phyloP scores from a whole-genome alignment of 2,797 vertebrate genomes.

The Nyctibius grandis region DNA sequence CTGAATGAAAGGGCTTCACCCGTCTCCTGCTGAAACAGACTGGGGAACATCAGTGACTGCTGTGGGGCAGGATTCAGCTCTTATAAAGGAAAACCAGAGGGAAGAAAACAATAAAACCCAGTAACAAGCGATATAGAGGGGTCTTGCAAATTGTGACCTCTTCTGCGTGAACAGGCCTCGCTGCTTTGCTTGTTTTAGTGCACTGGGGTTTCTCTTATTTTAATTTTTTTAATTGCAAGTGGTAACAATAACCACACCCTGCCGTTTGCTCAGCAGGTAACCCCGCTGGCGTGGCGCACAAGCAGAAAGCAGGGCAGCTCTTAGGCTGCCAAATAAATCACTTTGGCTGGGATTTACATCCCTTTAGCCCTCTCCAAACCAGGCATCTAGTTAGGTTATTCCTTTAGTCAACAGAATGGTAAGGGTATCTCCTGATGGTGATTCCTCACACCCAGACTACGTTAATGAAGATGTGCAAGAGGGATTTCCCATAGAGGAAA shows the following conservation, averaged over 20 bases:
- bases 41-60: neutral
- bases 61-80: neutral
- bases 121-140: neutral
- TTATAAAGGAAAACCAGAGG: neutral
- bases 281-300: accelerated
- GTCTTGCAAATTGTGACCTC: neutral
- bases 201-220: neutral
- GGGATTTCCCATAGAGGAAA: neutral
- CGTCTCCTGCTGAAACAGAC: neutral
- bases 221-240: neutral
- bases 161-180: neutral
- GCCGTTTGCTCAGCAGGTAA: neutral
- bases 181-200: neutral
- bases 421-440: neutral
- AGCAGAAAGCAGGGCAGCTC: neutral
- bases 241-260: neutral
- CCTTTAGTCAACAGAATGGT: neutral
- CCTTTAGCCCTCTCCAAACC: neutral
- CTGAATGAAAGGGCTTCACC: neutral
- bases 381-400: neutral
- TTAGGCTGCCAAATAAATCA: neutral
- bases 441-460: neutral
- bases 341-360: neutral
- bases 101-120: neutral
- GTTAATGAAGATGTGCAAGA: neutral